Conservation (phyloP, 2,113 vertebrate genomes). For the Naja naja region DNA sequence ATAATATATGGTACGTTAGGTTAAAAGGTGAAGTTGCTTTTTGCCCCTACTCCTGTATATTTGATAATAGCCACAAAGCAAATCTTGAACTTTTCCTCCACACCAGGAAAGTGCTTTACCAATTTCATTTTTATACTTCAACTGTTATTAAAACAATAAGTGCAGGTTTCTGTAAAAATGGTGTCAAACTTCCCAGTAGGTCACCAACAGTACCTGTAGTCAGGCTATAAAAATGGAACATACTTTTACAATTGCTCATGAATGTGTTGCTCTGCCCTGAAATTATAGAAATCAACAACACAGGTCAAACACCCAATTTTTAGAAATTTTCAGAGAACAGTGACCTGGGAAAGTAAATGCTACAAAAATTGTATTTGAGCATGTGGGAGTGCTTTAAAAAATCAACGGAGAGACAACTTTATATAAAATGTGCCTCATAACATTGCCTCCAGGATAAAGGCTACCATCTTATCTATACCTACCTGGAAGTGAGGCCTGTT, state of each 20-base stretch:
- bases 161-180: not conserved
- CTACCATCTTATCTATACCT: not conserved
- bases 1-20: not conserved
- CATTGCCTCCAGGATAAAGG: not conserved
- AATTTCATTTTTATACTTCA: not conserved
- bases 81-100: not conserved
- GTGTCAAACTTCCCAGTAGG: not conserved
- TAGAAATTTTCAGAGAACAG: not conserved
- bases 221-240: not conserved
- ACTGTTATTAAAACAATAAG: not conserved
- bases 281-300: not conserved
- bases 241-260: not conserved
- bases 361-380: not conserved
- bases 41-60: not conserved
- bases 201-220: not conserved
- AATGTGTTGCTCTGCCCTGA: not conserved
- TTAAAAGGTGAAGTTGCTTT: not conserved
- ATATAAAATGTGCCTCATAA: not conserved
- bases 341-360: not conserved
- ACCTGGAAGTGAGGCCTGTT: not conserved
- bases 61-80: not conserved
- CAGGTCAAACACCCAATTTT: not conserved
- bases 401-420: not conserved
- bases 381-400: not conserved
- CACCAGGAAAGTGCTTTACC: not conserved